These are phyloP conservation scores for Excalfactoria chinensis DNA, from an alignment of 2,113 vertebrate species.

Conservation along the genomic window DNA sequence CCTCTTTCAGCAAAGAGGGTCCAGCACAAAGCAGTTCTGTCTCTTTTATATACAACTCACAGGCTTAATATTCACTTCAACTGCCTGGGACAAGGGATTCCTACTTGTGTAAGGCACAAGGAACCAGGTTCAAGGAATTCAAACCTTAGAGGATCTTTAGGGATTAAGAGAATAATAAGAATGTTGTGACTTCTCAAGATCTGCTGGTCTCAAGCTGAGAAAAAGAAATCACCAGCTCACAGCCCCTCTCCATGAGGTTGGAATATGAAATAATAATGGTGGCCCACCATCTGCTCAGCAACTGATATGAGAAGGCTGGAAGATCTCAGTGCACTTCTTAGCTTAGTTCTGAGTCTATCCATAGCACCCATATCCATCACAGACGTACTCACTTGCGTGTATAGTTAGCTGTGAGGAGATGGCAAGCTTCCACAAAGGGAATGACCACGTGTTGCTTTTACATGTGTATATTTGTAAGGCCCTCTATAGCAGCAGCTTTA, in stretches of 20 bases:
- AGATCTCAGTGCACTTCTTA: not conserved
- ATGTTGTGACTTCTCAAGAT: slow-evolving; percentile 45
- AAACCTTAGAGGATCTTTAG: not conserved
- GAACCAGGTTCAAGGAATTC: not conserved
- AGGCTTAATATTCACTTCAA: not conserved
- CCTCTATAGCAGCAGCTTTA: not conserved
- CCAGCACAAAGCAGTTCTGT: not conserved
- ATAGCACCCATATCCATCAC: not conserved
- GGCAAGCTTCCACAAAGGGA: not conserved
- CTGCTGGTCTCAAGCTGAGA: slow-evolving; percentile 45
- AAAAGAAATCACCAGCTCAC: slow-evolving; percentile 35
- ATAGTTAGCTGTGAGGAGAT: not conserved
- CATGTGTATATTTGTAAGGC: accelerated
- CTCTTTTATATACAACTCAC: not conserved
- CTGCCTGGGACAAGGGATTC: not conserved
- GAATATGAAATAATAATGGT: not conserved
- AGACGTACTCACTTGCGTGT: not conserved
- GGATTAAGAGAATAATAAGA: not conserved
- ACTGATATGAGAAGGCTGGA: not conserved
- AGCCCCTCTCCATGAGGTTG: not conserved
- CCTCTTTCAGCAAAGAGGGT: not conserved
- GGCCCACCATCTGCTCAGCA: slow-evolving; percentile 40
- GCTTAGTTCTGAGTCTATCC: not conserved
- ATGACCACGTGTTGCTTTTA: not conserved
- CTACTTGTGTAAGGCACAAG: not conserved